A percentile compares a stretch with the other conserved stretches of the same genome.
phyloP scores from a whole-genome alignment of 1,140 invertebrate genomes.

The Rhopalosiphum padi region DNA sequence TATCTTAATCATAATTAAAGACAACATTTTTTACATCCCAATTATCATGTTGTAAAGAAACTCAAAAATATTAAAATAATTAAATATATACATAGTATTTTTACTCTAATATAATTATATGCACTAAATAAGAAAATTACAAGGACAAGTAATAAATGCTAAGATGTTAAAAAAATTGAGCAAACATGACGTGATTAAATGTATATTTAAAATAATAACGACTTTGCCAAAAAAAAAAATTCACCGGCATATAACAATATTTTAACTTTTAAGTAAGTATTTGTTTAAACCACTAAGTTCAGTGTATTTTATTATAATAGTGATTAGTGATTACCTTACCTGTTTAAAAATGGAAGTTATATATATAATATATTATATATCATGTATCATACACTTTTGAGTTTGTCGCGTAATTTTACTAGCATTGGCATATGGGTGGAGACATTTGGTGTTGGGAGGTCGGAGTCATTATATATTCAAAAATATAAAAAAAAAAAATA shows the following conservation, averaged over 20 bases:
- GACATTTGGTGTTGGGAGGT: not conserved
- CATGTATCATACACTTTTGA: not conserved
- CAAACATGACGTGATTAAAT: conserved; percentile 27
- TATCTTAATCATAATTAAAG: not conserved
- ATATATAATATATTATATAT: not conserved
- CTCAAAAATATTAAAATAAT: not conserved
- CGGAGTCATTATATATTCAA: not conserved
- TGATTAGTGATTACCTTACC: not conserved
- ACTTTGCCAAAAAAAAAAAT: conserved; percentile 10
- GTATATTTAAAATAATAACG: conserved; percentile 35
- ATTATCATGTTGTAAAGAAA: not conserved
- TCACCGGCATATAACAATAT: not conserved
- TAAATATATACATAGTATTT: conserved; percentile 19
- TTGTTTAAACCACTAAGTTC: not conserved
- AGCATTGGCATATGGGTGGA: not conserved
- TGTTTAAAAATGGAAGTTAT: not conserved
- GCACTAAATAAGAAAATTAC: not conserved
- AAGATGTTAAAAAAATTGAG: not conserved
- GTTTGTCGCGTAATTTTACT: not conserved
- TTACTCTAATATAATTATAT: not conserved
- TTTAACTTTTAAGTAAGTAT: not conserved
- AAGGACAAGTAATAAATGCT: conserved; percentile 2
- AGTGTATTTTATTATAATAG: not conserved
- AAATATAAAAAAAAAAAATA: not conserved
- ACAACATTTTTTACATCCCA: not conserved